Base-by-base conservation (phyloP, 2,888 invertebrate genomes). In the Ecliptopera silaceata region DNA sequence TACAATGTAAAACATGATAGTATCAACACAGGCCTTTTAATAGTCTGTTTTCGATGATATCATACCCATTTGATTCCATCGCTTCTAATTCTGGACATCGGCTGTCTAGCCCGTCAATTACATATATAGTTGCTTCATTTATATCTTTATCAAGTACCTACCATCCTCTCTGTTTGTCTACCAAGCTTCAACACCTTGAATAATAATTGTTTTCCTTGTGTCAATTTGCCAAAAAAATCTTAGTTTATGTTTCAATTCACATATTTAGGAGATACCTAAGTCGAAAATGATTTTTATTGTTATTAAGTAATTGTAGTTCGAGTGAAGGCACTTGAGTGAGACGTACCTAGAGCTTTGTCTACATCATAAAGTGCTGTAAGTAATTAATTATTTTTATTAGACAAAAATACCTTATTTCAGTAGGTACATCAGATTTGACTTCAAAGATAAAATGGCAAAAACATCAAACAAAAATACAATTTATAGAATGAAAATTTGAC, bases 51-150 rank as follows among this genome's bases (percentile, higher is more conserved):
- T 29, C 20, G 26, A 38, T 45, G 17, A 26, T 22, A 38, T 38
- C 36, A 39, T 45, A 17, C 34, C 12, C 18, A 45, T 11, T 38
- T 12, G 11, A 36, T 44, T 12, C 17, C 36, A 36, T 44, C 38
- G 18, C 38, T 38, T 43, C 36, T 51, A 29, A 52, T 45, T 52
- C 38, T 52, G 36, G 26, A 17, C 31, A 49, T 43, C 43, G 29
- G 36, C 36, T 20, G 41, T 41, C 20, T 41, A 12, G 10, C 17
- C 43, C 31, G 41, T 41, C 20, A 31, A 12, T 13, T 29, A 39
- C n/a, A 18, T 18, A n/a, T n/a, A 17, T 39, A 39, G 18, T 17
- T 39, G 10, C 11, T 0, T 32, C n/a, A 38, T 11, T 38, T 1
- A 4, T 11, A 18, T 18, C 18, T 18, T 15, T n/a, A 11, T 32